phyloP scores from a whole-genome alignment of 2,888 invertebrate species.

The Steinernema carpocapsae region DNA sequence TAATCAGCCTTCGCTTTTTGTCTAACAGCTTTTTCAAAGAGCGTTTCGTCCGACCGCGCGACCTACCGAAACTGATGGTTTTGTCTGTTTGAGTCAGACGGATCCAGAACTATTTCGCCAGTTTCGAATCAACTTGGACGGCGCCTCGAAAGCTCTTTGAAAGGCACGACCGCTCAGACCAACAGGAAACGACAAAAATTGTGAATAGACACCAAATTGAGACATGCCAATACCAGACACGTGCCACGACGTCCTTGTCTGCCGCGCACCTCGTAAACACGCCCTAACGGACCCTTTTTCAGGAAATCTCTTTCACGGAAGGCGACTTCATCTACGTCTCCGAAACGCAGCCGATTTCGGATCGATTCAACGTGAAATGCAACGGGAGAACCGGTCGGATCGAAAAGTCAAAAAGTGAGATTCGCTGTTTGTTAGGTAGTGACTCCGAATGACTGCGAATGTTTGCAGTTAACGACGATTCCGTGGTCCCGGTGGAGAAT shows the following conservation, averaged over 20 bases:
- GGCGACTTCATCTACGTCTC: constrained; percentile 72
- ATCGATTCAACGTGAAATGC: constrained; percentile 17
- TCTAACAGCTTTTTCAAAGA: neutral
- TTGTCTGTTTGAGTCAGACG: too few relatives aligned
- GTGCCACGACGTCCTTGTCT: too few relatives aligned
- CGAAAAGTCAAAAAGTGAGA: constrained; percentile 19
- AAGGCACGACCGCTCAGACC: too few relatives aligned
- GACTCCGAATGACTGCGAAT: neutral
- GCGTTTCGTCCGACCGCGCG: too few relatives aligned
- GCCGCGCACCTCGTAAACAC: too few relatives aligned
- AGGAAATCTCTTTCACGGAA: constrained; percentile 76
- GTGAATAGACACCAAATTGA: too few relatives aligned
- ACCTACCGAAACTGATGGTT: too few relatives aligned
- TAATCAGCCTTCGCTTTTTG: neutral
- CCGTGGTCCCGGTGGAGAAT: constrained; percentile 73
- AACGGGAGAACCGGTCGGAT: constrained; percentile 73
- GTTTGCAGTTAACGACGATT: constrained; percentile 56
- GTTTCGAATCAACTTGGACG: too few relatives aligned
- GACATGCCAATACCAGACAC: too few relatives aligned
- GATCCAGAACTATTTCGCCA: too few relatives aligned
- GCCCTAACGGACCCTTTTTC: neutral
- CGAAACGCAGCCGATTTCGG: constrained; percentile 42
- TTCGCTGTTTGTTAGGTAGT: constrained; percentile 70
- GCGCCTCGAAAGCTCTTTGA: too few relatives aligned
- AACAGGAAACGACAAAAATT: too few relatives aligned